Conservation (phyloP, 2,113 vertebrate species). For the Larimichthys polyactis region DNA sequence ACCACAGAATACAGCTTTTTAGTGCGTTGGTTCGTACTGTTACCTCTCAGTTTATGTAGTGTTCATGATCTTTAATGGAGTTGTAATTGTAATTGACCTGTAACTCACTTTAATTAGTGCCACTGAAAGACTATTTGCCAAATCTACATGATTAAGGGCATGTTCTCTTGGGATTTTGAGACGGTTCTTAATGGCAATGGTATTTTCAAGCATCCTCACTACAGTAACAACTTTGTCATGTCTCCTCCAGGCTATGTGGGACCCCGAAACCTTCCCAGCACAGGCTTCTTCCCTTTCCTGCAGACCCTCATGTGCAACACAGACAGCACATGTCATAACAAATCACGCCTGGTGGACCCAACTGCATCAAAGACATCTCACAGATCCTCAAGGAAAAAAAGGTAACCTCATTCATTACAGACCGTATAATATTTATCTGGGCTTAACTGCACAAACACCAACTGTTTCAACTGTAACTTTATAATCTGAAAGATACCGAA, state of each 20-base stretch:
- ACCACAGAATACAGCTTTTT: neutral
- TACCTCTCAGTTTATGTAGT: neutral
- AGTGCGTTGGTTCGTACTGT: neutral
- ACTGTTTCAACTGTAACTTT: neutral
- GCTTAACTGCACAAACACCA: too few species aligned
- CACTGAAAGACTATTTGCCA: neutral
- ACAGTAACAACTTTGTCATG: neutral
- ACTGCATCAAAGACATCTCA: conserved; percentile 9
- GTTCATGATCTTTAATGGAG: neutral
- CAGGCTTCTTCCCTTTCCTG: conserved; percentile 94
- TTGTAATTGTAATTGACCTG: neutral
- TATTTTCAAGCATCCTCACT: neutral
- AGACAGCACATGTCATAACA: conserved; percentile 89
- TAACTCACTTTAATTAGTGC: neutral
- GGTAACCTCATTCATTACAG: conserved; percentile 39
- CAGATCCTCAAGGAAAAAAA: neutral
- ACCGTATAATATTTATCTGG: neutral
- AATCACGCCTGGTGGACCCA: conserved; percentile 73
- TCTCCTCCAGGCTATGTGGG: conserved; percentile 89
- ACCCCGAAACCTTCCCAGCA: conserved; percentile 93
- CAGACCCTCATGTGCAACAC: conserved; percentile 93
- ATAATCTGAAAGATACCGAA: neutral
- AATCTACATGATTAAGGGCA: neutral
- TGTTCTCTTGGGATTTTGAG: neutral
- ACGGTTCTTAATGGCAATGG: neutral